Evolutionary conservation across 2,888 invertebrate genomes (phyloP), one percentile per base, ranked within the genome.

Genomic region (Cerceris rybyensis): DNA sequence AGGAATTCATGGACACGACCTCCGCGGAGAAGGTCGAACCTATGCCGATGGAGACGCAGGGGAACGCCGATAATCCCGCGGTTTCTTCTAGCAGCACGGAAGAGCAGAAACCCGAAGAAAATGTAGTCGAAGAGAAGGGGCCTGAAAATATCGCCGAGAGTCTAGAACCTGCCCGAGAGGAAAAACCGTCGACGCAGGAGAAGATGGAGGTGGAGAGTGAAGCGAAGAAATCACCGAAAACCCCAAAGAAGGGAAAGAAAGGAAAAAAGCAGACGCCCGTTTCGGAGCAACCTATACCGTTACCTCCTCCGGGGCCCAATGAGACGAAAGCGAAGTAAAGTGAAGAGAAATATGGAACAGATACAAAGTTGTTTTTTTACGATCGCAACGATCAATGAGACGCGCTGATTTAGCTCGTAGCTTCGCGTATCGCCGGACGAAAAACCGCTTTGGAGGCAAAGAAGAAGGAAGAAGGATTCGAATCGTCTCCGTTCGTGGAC

Each of bases 221-320:
- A 28, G 50, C 60, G 43, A 69, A 69, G 39, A 73, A 65, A 14
- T 82, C 87, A n/a, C 78, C 84, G 16, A 90, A 88, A 54, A 75
- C 84, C 7, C 83, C 84, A 39, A 91, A 90, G 63, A 91, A 90
- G 58, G 78, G 83, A 6, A 90, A 88, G 59, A 92, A 89, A 55
- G 82, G 89, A 64, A 91, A 89, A 70, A 89, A 91, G 59, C 88
- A 88, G 63, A 77, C 79, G 7, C 90, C 91, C 5, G 80, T 91
- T 2, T 90, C 89, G 28, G 88, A 89, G 7, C 86, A 87, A 66
- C 86, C 92, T 55, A 92, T 92, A 83, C 92, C 92, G 65, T 82
- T 92, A 69, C 92, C 92, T 59, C 85, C 89, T 5, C 90, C 92
- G 11, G 86, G 87, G 17, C 66, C 41, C 46, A 42, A 61, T 7